phyloP scores from a whole-genome alignment of 2,113 vertebrate genomes.

The Butorides virescens region DNA sequence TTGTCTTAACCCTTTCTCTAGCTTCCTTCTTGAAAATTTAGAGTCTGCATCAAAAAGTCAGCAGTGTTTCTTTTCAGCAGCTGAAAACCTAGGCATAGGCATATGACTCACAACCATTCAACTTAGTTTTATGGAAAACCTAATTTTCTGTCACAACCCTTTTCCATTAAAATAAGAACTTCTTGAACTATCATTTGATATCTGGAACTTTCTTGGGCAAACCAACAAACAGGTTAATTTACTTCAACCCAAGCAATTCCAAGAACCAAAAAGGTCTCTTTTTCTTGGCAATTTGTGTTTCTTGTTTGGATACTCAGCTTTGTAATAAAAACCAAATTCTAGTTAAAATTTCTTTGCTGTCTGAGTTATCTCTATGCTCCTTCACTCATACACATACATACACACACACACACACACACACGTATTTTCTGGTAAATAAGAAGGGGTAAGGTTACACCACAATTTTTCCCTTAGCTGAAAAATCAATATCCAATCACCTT shows the following conservation, averaged over 20 bases:
- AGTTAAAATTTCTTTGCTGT: background rate
- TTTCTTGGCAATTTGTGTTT: background rate
- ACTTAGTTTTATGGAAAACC: background rate
- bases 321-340: background rate
- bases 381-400: background rate
- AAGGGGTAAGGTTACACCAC: background rate
- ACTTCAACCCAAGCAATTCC: background rate
- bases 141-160: background rate
- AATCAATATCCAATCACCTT: background rate
- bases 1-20: background rate
- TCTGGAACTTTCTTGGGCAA: background rate
- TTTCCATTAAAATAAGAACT: background rate
- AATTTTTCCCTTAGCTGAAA: background rate
- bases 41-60: background rate
- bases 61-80: background rate
- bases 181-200: background rate
- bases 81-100: background rate
- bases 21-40: background rate
- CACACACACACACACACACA: background rate
- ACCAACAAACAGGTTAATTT: background rate
- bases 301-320: background rate
- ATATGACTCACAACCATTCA: background rate
- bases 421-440: background rate
- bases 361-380: background rate
- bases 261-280: background rate